These are phyloP conservation scores for Paramormyrops hopkinsi DNA, from an alignment of 2,797 vertebrate species.

Conservation along the genomic window DNA sequence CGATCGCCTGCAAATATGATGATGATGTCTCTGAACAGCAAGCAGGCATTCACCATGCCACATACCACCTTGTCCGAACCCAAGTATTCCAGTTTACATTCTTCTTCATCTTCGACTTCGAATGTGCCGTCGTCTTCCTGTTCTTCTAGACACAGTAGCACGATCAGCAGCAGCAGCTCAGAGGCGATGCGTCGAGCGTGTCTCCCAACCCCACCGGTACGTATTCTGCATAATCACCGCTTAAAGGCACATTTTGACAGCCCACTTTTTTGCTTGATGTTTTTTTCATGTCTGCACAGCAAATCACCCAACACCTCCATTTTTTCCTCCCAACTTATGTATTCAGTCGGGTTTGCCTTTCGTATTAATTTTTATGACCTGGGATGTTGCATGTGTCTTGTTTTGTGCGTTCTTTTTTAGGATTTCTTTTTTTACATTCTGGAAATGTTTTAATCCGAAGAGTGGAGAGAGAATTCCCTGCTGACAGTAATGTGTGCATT, in stretches of 20 bases:
- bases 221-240: conserved; percentile 86
- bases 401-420: conserved; percentile 65
- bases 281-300: conserved; percentile 93
- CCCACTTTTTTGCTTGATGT: conserved; percentile 82
- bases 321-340: conserved; percentile 77
- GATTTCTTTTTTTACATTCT: conserved; percentile 69
- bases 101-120: conserved; percentile 76
- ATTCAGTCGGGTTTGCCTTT: conserved; percentile 79
- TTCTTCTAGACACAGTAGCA: conserved; percentile 75
- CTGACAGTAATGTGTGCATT: conserved; percentile 97
- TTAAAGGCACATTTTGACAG: conserved; percentile 88
- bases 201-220: conserved; percentile 95
- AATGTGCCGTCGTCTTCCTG: conserved; percentile 71
- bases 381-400: conserved; percentile 81
- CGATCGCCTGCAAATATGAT: conserved; percentile 81
- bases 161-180: conserved; percentile 67
- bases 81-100: conserved; percentile 85
- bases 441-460: conserved; percentile 82
- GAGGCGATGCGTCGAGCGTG: conserved; percentile 93
- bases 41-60: conserved; percentile 89
- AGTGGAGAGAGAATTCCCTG: conserved; percentile 76
- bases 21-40: conserved; percentile 97
- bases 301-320: conserved; percentile 86
- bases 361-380: conserved; percentile 96
- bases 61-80: conserved; percentile 82